phyloP scores from a whole-genome alignment of 2,797 vertebrate species.

The Loris lydekkerianus region DNA sequence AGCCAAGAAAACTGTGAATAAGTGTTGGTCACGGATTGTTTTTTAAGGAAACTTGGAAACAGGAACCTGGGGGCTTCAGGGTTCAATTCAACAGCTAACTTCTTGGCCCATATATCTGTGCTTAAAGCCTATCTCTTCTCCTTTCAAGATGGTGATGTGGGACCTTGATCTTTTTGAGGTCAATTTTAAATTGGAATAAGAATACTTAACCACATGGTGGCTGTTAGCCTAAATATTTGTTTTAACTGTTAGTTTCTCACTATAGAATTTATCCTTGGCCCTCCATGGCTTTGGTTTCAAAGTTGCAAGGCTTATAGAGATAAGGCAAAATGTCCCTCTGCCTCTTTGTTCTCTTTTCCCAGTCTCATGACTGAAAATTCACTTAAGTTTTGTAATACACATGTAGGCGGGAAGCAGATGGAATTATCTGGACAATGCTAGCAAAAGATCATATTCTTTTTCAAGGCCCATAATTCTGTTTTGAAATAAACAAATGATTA shows the following conservation, averaged over 20 bases:
- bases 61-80: neutral
- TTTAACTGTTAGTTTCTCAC: neutral
- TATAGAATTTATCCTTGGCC: neutral
- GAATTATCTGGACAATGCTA: slow-evolving; percentile 23
- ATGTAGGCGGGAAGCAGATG: neutral
- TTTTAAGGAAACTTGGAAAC: neutral
- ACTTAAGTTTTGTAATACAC: neutral
- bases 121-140: neutral
- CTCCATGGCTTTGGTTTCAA: neutral
- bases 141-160: neutral
- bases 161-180: slow-evolving; percentile 6
- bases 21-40: neutral
- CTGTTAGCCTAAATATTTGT: slow-evolving; percentile 25
- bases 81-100: neutral
- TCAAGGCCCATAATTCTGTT: neutral
- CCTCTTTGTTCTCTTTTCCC: neutral
- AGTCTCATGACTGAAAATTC: neutral
- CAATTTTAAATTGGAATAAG: slow-evolving; percentile 20
- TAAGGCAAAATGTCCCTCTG: neutral
- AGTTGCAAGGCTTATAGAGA: neutral
- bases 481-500: slow-evolving; percentile 21
- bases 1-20: neutral
- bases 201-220: neutral
- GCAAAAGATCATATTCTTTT: slow-evolving; percentile 28
- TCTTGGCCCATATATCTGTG: neutral